Base-by-base conservation (phyloP, 2,888 invertebrate species). In the Drosophila birchii region DNA sequence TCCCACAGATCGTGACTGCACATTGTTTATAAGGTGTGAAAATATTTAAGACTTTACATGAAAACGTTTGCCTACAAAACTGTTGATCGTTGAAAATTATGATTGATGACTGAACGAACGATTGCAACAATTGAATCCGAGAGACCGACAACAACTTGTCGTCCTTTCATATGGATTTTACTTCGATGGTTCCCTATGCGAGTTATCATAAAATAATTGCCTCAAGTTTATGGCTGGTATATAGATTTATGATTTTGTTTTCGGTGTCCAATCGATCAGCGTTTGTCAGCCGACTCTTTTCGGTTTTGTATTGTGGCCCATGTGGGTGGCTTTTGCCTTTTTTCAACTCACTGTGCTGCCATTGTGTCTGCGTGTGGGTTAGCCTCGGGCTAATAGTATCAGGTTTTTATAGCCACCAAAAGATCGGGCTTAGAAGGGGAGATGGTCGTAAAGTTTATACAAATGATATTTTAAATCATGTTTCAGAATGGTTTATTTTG, bases 31-130 rank as follows among this genome's bases (percentile, higher is more conserved):
- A 84, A 89, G 91, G 90, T 90, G 90, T 90, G 90, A 90, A 90
- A 90, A 91, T 90, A 89, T 89, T 90, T 78, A 80, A 90, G 90
- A 81, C 88, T 85, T 78, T 79, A 82, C 89, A 81, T 90, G 81
- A 83, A 89, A 86, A 86, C 80, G 79, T 85, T 88, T 81, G 78
- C 78, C 70, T 84, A 90, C 91, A 91, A 91, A 90, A 82, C 84
- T 88, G 90, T 91, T 91, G 91, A 91, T 88, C 86, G 91, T 75
- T 90, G 86, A 86, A 83, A 88, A 88, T 86, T 90, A 87, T 91
- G 91, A 91, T 91, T 91, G 91, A 91, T 91, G 91, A 86, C 84
- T 75, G 82, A 70, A 66, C 79, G 82, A 63, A 61, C 79, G 85
- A 86, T 86, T 78, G 34, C 78, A 84, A 75, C 72, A 82, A 81